These are phyloP conservation scores for Mus spretus DNA, from an alignment of 2,797 vertebrate genomes.

Conservation along the genomic window DNA sequence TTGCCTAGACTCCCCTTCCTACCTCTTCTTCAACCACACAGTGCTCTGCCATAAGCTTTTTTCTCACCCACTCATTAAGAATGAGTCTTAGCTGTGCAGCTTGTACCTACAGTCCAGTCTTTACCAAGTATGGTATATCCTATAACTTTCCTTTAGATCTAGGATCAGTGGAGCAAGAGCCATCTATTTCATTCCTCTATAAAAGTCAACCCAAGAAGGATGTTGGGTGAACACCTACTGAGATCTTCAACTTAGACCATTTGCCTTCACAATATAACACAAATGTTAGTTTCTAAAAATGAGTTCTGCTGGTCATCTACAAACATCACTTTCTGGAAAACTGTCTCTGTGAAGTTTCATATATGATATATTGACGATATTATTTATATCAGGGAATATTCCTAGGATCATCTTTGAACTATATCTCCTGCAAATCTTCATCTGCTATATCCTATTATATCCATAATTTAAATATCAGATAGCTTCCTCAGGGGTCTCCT, in stretches of 20 bases:
- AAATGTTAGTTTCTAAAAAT: conserved; percentile 53
- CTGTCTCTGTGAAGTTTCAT: not conserved
- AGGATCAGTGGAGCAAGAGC: not conserved
- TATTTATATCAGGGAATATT: not conserved
- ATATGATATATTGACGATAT: not conserved
- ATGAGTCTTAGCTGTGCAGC: not conserved
- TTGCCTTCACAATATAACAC: not conserved
- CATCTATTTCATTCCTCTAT: not conserved
- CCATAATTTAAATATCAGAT: not conserved
- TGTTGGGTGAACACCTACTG: not conserved
- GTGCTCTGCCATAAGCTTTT: not conserved
- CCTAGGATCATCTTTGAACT: conserved; percentile 27
- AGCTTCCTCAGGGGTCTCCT: fast-evolving
- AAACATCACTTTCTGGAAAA: not conserved
- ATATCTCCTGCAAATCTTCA: not conserved
- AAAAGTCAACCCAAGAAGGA: not conserved
- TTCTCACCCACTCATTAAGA: not conserved
- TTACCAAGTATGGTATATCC: not conserved
- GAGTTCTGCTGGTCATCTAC: not conserved
- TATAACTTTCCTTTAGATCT: not conserved
- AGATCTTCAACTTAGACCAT: not conserved
- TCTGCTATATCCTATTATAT: not conserved
- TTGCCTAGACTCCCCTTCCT: not conserved
- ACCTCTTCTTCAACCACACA: not conserved
- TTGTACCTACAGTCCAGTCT: not conserved